Base-by-base conservation (phyloP, 92 coral and sea anemone species). In the Pocillopora meandrina region DNA sequence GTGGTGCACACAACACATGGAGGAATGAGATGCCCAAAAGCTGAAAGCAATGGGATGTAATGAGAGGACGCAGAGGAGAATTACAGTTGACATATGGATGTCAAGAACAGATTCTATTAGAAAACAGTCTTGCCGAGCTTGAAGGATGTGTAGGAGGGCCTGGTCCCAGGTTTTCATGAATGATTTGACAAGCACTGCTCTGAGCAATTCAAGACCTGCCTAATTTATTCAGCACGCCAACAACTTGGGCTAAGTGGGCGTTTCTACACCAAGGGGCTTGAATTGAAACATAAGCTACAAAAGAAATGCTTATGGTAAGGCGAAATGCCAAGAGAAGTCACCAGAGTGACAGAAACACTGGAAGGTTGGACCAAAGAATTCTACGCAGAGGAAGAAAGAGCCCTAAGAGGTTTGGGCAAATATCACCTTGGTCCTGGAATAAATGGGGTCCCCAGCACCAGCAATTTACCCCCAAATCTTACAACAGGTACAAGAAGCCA, bases 381-480 rank as follows among this genome's bases (percentile, higher is more conserved):
- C 83, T 80, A 71, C 63, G 72, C 52, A 10, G 89, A 85, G 63
- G 87, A 82, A 34, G 75, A 42, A 61, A 89, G 86, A 42, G 87
- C 92, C 16, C 70, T 89, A 14, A 62, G 83, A 15, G 89, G 92
- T 14, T 69, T 89, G 52, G 92, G 89, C 21, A 89, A 85, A 56
- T 89, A 81, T 56, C 85, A 82, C 36, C 82, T 88, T 10, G 91
- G 89, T 57, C 88, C 84, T 10, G 92, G 92, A 89, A 89, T 66
- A 60, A 75, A 33, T 89, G 92, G 92, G 86, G 89, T 57, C 89
- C 75, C 47, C 75, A 89, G 73, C 61, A 86, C 9, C 81, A 83
- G 34, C 35, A 67, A 21, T 92, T 92, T 65, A 70, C 34, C 0
- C 87, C 95, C 56, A 83, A 84, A 58, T 92, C 93, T 7, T 92